Evolutionary conservation across 2,888 invertebrate species (phyloP), one percentile per base, ranked within the genome.

Genomic region (Encarsia formosa): DNA sequence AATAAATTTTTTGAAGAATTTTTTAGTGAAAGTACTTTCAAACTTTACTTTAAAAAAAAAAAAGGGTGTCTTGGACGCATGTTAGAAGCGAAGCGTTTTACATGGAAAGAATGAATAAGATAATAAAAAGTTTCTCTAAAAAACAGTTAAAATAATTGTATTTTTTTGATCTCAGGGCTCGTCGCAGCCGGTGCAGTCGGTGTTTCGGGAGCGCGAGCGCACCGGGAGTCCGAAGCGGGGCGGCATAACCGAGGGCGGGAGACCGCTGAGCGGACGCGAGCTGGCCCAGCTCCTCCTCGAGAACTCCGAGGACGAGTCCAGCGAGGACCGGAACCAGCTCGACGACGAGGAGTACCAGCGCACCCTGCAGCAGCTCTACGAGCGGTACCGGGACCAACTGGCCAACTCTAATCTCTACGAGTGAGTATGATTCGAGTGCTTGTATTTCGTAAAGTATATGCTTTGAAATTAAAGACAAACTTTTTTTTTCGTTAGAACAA

Each of bases 151-250:
- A 13, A 13, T 4, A 13, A 35, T n/a, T 2, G 18, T 20, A 23
- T 9, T 29, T 13, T 11, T 8, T 2, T 37, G 6, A 9, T 20
- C 35, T 20, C 20, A 49, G 45, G 49, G 50, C 11, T n/a, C 38
- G 15, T 31, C 41, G 11, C 52, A 60, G 2, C n/a, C n/a, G n/a
- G 58, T 53, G 1, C 61, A 66, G 3, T 72, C 71, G 2, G 59
- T 62, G 15, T 72, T 73, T 26, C 68, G 73, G 3, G 72, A 73
- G 50, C 56, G 56, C 15, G 47, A 47, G 22, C 58, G 70, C 54
- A 63, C 52, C 24, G 61, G 63, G 13, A 61, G 57, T 42, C 65
- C 58, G 20, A 70, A 67, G 35, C 60, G 68, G 13, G 62, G n/a
- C 39, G 41, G 49, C 4, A 38, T 43, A 4, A 40, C 18, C 18